A percentile compares a stretch with the other conserved stretches of the same genome.
Evolutionary conservation across 1,140 invertebrate genomes (phyloP).

Genomic region (Diorhabda carinulata): DNA sequence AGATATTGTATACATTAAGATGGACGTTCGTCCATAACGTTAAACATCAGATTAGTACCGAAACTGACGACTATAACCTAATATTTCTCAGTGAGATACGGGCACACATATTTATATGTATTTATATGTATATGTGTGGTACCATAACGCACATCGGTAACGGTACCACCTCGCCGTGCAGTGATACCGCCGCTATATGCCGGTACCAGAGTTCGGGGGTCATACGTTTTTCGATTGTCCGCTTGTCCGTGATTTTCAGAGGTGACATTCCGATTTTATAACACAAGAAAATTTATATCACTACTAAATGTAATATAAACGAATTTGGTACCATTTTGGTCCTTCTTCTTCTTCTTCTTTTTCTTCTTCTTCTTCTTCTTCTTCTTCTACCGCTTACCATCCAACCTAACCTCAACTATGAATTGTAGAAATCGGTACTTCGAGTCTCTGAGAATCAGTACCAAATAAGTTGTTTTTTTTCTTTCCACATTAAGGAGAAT

Average conservation of each 20-base stretch:
- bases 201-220: constrained; percentile 12
- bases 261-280: background rate
- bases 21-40: constrained; percentile 1
- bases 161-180: constrained; percentile 6
- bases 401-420: too few species aligned
- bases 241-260: background rate
- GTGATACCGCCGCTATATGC: background rate
- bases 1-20: background rate
- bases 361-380: background rate
- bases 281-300: background rate
- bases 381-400: background rate
- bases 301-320: background rate
- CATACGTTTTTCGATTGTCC: constrained; percentile 10
- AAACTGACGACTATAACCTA: constrained; percentile 9
- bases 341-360: background rate
- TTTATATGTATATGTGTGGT: background rate
- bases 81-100: constrained; percentile 16
- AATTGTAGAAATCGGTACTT: too few species aligned
- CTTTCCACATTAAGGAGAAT: too few species aligned
- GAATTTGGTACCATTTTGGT: background rate
- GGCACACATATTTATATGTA: background rate
- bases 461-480: too few species aligned
- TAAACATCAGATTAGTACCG: constrained; percentile 2
- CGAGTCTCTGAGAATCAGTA: too few species aligned
- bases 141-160: constrained; percentile 15